Evolutionary conservation across 2,797 vertebrate species (phyloP), one percentile per base, ranked within the genome.

Genomic region (Phaenicophaeus curvirostris): DNA sequence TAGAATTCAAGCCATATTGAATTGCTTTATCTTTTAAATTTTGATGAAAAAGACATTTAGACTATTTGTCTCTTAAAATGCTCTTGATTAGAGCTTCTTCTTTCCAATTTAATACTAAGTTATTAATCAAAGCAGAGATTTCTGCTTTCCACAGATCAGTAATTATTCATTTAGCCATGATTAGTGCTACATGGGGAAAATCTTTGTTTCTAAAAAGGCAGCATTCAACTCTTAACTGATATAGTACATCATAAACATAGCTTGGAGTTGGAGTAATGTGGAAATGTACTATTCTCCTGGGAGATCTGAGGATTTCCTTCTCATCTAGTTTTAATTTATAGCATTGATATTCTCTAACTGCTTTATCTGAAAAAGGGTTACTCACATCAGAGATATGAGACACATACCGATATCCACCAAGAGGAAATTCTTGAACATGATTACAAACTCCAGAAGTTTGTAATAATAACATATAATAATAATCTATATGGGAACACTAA

Each of bases 91-190:
- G 50, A 80, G 50, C 13, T 80, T 9, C 48, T 90, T 67, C 58
- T 69, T 90, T 90, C 90, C 87, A 83, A 86, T 76, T 19, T 67
- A 73, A 37, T 79, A 69, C 41, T 39, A 71, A 57, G 68, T 57
- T 87, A 90, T 77, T 80, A 89, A 92, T 39, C 78, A 77, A 77
- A 46, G 67, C 63, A 74, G 83, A 71, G 39, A 71, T 76, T 94
- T 89, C 65, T 90, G 57, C 68, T 89, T 90, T 89, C 46, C 42
- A 59, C 15, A 53, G 81, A 68, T 63, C 65, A 76, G 68, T 82
- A 81, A 59, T 86, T 85, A 90, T 66, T 69, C 6, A 3, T 82
- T 89, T 90, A 71, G 33, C 53, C 66, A 31, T 58, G n/a, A 75
- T 68, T 84, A 88, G 54, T 46, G 59, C 59, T 74, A 74, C 25